These are phyloP conservation scores for zebrafish (Danio rerio) DNA, from an alignment of 2,113 vertebrate species.

Conservation along the genomic window DNA sequence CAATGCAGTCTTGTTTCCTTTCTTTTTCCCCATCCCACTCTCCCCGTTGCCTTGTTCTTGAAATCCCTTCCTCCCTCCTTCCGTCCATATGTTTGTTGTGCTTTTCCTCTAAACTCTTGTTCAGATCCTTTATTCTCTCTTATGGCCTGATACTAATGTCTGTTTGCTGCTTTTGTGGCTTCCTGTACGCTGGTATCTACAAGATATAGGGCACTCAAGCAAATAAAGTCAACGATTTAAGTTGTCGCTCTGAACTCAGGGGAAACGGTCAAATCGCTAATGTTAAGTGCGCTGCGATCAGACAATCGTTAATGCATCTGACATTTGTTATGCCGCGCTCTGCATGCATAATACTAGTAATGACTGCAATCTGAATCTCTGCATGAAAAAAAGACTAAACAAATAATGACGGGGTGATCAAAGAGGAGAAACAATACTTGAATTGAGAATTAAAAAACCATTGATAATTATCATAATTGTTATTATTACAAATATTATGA, in stretches of 20 bases:
- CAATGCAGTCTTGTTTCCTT: slow-evolving; percentile 35
- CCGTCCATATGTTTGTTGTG: slow-evolving; percentile 37
- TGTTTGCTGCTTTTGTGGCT: slow-evolving; percentile 14
- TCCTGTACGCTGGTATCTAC: background rate
- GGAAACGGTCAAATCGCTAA: background rate
- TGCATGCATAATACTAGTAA: background rate
- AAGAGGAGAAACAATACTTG: background rate
- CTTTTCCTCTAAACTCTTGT: slow-evolving; percentile 40
- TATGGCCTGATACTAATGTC: slow-evolving; percentile 28
- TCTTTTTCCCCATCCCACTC: slow-evolving; percentile 12
- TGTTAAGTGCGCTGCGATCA: background rate
- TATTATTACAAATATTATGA: too few relatives aligned
- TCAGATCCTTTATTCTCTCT: slow-evolving; percentile 27
- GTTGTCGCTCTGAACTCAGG: background rate
- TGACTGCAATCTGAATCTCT: background rate
- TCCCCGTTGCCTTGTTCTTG: slow-evolving; percentile 47
- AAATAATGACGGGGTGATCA: background rate
- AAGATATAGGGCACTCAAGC: slow-evolving; percentile 22
- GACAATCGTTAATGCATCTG: slow-evolving; percentile 1
- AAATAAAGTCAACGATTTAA: slow-evolving; percentile 28
- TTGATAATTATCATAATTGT: too few relatives aligned
- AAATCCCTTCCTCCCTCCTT: slow-evolving; percentile 40
- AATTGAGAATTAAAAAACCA: background rate
- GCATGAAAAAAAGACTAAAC: background rate
- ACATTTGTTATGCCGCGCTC: slow-evolving; percentile 6